A percentile compares a stretch with the other conserved stretches of the same genome.
phyloP scores from a whole-genome alignment of 2,113 vertebrate genomes.

The Hoplias malabaricus region DNA sequence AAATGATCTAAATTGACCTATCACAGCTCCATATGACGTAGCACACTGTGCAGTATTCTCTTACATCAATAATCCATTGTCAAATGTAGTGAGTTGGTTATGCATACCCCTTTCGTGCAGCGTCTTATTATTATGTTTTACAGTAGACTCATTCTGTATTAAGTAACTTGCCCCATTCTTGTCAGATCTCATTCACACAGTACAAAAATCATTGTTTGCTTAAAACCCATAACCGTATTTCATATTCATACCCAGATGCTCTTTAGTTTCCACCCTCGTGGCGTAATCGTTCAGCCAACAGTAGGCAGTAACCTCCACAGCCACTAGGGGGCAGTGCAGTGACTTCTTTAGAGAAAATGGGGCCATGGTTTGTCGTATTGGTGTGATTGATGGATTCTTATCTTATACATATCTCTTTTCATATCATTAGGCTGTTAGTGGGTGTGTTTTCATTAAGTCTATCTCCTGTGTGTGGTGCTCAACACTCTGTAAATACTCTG shows the following conservation, averaged over 20 bases:
- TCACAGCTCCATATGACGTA: not conserved
- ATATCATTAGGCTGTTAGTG: constrained; percentile 10
- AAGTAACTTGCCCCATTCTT: not conserved
- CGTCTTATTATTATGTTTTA: not conserved
- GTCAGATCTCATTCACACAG: constrained; percentile 1
- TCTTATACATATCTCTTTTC: constrained; percentile 17
- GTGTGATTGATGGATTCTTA: constrained; percentile 29
- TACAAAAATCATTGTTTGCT: not conserved
- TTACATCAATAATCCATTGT: not conserved
- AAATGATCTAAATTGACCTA: not conserved
- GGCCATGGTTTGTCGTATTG: not conserved
- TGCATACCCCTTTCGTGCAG: not conserved
- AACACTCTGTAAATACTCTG: not conserved
- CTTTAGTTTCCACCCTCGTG: not conserved
- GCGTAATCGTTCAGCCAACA: not conserved
- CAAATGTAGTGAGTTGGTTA: not conserved
- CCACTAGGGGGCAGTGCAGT: constrained; percentile 38
- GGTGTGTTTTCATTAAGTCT: not conserved
- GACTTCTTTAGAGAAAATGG: constrained; percentile 8
- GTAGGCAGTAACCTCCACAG: not conserved
- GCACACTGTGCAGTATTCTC: not conserved
- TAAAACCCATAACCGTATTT: constrained; percentile 9
- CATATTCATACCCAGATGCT: not conserved
- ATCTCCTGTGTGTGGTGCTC: not conserved
- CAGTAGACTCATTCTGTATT: not conserved